These are phyloP conservation scores for Drosophila yakuba DNA, from an alignment of 1,140 invertebrate genomes.

Conservation along the genomic window DNA sequence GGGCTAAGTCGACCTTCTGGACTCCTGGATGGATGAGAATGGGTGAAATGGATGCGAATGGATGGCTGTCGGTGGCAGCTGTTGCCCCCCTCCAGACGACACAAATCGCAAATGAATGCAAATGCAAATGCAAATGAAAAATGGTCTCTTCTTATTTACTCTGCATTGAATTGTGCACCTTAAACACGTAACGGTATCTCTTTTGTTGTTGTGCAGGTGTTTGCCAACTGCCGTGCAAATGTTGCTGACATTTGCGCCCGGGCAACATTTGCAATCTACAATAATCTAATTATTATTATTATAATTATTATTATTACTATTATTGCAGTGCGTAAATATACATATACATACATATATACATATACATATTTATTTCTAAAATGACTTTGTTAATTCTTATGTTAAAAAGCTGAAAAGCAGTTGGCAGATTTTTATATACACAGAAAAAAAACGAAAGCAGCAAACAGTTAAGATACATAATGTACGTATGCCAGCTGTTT, in stretches of 20 bases:
- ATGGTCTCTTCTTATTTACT: conserved; percentile 82
- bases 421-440: conserved; percentile 67
- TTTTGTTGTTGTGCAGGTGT: conserved; percentile 80
- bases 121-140: conserved; percentile 54
- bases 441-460: conserved; percentile 8
- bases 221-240: conserved; percentile 80
- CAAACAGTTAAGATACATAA: conserved; percentile 13
- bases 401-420: conserved; percentile 56
- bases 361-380: conserved; percentile 81
- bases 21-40: too few species aligned
- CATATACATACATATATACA: conserved; percentile 61
- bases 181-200: conserved; percentile 80
- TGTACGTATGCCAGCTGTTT: conserved; percentile 41
- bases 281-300: conserved; percentile 69
- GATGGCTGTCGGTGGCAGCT: neutral
- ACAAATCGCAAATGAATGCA: conserved; percentile 27
- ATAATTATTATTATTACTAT: conserved; percentile 51
- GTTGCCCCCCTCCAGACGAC: conserved; percentile 28
- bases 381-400: conserved; percentile 81
- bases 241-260: conserved; percentile 72
- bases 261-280: conserved; percentile 79
- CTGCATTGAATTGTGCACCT: conserved; percentile 73
- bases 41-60: too few species aligned
- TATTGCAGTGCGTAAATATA: conserved; percentile 57
- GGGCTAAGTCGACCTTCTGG: conserved; percentile 28